Conservation (phyloP, 2,888 invertebrate genomes). For the Drymonia ruficornis region DNA sequence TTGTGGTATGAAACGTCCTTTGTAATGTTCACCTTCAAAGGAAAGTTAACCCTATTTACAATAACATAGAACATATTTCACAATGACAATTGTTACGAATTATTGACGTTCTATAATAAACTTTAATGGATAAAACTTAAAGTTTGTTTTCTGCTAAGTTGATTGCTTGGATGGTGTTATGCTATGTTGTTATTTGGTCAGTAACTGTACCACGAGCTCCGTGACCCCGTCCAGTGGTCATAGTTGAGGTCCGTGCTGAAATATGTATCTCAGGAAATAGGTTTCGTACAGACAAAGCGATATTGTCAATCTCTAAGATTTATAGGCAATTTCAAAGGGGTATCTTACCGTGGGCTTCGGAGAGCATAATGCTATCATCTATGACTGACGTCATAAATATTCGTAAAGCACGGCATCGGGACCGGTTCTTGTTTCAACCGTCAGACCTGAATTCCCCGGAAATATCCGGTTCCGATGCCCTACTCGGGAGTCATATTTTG, state of each 20-base stretch:
- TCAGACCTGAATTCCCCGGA: no score
- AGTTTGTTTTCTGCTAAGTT: conserved; percentile 4
- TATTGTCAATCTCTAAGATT: conserved; percentile 16
- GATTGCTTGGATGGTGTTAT: conserved; percentile 16
- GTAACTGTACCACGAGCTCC: conserved; percentile 55
- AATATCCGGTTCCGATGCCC: no score
- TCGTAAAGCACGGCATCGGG: no score
- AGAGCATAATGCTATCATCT: no score
- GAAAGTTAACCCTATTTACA: conserved; percentile 13
- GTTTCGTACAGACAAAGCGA: conserved; percentile 27
- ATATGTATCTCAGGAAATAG: conserved; percentile 51
- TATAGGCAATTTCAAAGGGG: conserved; percentile 7
- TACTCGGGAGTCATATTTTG: no score
- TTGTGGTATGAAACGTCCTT: conserved; percentile 31
- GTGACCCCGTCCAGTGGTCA: conserved; percentile 61
- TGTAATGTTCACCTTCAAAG: background rate
- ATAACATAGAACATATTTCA: conserved; percentile 8
- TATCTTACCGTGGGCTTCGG: no score
- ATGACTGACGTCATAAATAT: no score
- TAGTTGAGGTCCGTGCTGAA: conserved; percentile 54
- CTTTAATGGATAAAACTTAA: conserved; percentile 8
- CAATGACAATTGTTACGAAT: fast-evolving
- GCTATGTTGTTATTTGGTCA: conserved; percentile 43
- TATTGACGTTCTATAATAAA: conserved; percentile 1
- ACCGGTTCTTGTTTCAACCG: no score